A percentile compares a stretch with the other conserved stretches of the same genome.
phyloP scores from a whole-genome alignment of 2,888 invertebrate genomes.

The Frankliniella fusca region DNA sequence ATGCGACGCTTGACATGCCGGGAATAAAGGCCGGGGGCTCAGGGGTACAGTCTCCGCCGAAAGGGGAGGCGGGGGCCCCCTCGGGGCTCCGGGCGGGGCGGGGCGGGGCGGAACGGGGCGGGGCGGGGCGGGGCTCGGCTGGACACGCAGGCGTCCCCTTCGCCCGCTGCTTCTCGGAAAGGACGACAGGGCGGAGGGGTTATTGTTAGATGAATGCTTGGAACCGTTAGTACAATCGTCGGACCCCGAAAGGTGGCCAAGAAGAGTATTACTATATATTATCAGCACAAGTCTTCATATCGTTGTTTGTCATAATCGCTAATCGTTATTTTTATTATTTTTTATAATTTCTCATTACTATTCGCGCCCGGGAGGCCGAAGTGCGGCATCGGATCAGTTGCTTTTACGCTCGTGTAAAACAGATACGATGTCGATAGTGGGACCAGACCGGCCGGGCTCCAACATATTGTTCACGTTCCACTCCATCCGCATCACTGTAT shows the following conservation, averaged over 20 bases:
- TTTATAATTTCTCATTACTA: neutral
- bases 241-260: neutral
- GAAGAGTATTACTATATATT: slow-evolving; percentile 17
- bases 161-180: neutral
- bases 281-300: neutral
- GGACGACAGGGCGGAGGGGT: neutral
- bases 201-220: neutral
- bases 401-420: neutral
- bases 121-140: neutral
- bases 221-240: slow-evolving; percentile 15
- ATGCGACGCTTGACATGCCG: neutral
- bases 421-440: neutral
- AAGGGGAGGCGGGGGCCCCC: neutral
- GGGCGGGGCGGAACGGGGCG: neutral
- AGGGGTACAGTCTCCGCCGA: neutral
- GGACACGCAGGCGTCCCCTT: neutral
- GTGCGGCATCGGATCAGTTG: neutral
- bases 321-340: too few relatives aligned
- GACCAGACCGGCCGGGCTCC: too few relatives aligned
- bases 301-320: too few relatives aligned
- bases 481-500: slow-evolving; percentile 1
- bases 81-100: neutral
- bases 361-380: neutral
- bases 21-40: neutral
- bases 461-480: too few relatives aligned